A percentile compares a stretch with the other conserved stretches of the same genome.
Evolutionary conservation across 2,888 invertebrate species (phyloP).

Genomic region (Pristionchus entomophagus): DNA sequence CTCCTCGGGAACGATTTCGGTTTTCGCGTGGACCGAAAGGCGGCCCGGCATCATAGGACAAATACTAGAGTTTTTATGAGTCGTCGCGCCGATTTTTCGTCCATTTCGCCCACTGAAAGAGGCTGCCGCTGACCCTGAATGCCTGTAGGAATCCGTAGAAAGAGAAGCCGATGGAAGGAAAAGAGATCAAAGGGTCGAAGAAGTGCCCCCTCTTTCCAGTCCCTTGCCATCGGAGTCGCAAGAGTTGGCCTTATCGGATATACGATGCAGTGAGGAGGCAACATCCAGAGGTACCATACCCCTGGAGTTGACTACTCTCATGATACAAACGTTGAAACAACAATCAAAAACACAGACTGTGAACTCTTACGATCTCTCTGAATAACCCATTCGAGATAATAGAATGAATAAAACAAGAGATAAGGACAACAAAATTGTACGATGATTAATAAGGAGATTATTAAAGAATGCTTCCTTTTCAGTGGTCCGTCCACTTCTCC

Average conservation of each 20-base stretch:
- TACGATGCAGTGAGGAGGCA: slow-evolving; percentile 27
- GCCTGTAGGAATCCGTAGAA: slow-evolving; percentile 5
- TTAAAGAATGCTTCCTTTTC: too few relatives aligned
- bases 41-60: slow-evolving; percentile 32
- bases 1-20: slow-evolving; percentile 1
- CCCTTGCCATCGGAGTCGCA: slow-evolving; percentile 22
- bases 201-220: background rate
- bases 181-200: background rate
- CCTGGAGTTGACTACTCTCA: too few relatives aligned
- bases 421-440: too few relatives aligned
- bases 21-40: slow-evolving; percentile 4
- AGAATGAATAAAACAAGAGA: too few relatives aligned
- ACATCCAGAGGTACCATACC: background rate
- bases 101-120: background rate
- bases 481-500: slow-evolving; percentile 55
- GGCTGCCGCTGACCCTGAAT: background rate
- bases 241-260: slow-evolving; percentile 44
- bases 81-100: slow-evolving; percentile 15
- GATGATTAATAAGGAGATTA: too few relatives aligned
- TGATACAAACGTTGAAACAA: too few relatives aligned
- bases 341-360: too few relatives aligned
- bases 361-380: too few relatives aligned
- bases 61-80: slow-evolving; percentile 3
- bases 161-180: background rate
- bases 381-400: too few relatives aligned